Evolutionary conservation across 2,113 vertebrate genomes (phyloP).

Genomic region (Motacilla tschutschensis): DNA sequence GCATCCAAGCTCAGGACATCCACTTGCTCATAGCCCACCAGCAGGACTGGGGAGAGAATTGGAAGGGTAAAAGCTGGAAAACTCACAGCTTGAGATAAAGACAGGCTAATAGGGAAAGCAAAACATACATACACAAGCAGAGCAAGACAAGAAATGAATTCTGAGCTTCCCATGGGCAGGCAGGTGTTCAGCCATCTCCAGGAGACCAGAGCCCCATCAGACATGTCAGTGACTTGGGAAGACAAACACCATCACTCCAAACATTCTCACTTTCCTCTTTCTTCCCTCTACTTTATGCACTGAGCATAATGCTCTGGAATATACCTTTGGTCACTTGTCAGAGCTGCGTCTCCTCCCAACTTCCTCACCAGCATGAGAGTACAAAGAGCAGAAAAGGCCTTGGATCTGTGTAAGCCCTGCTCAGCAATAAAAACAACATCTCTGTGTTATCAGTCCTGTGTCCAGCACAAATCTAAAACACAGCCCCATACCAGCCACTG

Average conservation of each 20-base stretch:
- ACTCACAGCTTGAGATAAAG: neutral
- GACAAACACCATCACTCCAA: neutral
- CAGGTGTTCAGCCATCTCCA: neutral
- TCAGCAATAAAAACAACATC: neutral
- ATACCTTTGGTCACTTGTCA: neutral
- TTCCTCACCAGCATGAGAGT: accelerated
- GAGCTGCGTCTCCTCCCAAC: neutral
- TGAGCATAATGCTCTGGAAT: neutral
- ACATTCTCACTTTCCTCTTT: neutral
- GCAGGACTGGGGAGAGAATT: no score
- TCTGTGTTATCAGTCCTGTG: neutral
- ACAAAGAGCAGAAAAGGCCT: neutral
- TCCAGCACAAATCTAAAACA: neutral
- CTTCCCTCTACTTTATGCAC: neutral
- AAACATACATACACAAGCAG: neutral
- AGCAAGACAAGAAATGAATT: neutral
- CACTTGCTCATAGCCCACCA: accelerated
- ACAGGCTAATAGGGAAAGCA: neutral
- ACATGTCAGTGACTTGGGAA: neutral
- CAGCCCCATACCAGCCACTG: neutral
- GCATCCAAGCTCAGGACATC: neutral
- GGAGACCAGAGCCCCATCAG: neutral
- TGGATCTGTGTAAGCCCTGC: neutral
- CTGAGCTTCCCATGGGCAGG: neutral
- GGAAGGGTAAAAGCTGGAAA: neutral